Evolutionary conservation across 1,140 invertebrate species (phyloP).

Genomic region (Drosophila sucinea): DNA sequence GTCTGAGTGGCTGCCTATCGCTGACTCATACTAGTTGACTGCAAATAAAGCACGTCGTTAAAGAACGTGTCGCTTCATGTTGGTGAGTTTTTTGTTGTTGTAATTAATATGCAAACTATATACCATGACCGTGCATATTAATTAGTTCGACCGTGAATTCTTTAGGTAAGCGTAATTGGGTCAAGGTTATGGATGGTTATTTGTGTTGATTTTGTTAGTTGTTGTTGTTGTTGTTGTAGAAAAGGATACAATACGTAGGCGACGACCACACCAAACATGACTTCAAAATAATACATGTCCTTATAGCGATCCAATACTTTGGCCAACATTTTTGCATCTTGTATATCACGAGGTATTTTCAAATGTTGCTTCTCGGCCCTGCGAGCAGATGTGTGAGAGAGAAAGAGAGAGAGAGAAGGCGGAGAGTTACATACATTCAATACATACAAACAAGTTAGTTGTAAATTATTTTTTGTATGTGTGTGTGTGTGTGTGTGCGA

Average conservation of each 20-base stretch:
- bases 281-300: slow-evolving; percentile 96
- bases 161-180: slow-evolving; percentile 39
- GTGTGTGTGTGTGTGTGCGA: slow-evolving; percentile 27
- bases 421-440: slow-evolving; percentile 23
- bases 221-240: slow-evolving; percentile 34
- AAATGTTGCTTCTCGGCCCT: slow-evolving; percentile 95
- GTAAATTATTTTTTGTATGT: slow-evolving; percentile 32
- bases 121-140: slow-evolving; percentile 50
- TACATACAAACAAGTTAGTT: slow-evolving; percentile 24
- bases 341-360: slow-evolving; percentile 96
- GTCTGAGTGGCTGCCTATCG: background rate
- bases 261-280: slow-evolving; percentile 93
- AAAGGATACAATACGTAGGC: slow-evolving; percentile 99
- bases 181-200: slow-evolving; percentile 54
- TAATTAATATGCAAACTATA: slow-evolving; percentile 63
- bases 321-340: slow-evolving; percentile 98
- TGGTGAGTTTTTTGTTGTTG: slow-evolving; percentile 16
- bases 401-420: slow-evolving; percentile 17
- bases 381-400: slow-evolving; percentile 83
- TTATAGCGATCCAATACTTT: slow-evolving; percentile 96
- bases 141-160: slow-evolving; percentile 38
- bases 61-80: slow-evolving; percentile 6
- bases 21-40: background rate
- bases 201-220: background rate
- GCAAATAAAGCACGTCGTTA: background rate